Evolutionary conservation across 2,797 vertebrate genomes (phyloP).

Genomic region (Luscinia megarhynchos): DNA sequence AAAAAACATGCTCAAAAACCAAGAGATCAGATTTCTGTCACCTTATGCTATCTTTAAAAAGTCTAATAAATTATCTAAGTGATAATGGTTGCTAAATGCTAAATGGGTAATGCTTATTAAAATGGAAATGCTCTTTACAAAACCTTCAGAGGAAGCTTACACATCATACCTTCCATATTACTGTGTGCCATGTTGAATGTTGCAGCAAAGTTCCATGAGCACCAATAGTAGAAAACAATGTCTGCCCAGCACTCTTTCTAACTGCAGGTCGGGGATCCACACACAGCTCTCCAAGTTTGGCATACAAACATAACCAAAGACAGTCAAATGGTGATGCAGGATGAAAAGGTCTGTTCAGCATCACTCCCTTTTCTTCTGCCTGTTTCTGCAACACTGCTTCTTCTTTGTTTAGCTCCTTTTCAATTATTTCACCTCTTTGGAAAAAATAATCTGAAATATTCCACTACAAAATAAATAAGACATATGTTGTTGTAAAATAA

Average conservation of each 20-base stretch:
- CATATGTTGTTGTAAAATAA: background rate
- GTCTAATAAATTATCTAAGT: background rate
- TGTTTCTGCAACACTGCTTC: conserved; percentile 90
- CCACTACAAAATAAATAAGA: conserved; percentile 85
- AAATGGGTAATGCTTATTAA: background rate
- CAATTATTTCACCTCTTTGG: conserved; percentile 95
- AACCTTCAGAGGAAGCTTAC: background rate
- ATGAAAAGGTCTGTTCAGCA: conserved; percentile 92
- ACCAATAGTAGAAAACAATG: conserved; percentile 94
- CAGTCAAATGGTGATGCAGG: conserved; percentile 97
- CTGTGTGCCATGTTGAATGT: conserved; percentile 95
- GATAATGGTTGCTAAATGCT: background rate
- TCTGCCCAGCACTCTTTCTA: conserved; percentile 96
- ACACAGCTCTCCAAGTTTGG: conserved; percentile 94
- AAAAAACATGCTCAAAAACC: background rate
- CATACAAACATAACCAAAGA: conserved; percentile 96
- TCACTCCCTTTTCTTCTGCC: conserved; percentile 90
- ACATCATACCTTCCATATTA: conserved; percentile 94
- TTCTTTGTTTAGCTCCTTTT: conserved; percentile 91
- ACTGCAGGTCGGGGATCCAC: conserved; percentile 96
- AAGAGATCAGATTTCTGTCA: background rate
- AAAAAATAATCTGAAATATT: conserved; percentile 99
- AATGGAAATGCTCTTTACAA: background rate
- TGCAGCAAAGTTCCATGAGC: conserved; percentile 96
- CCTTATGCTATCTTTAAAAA: background rate